Conservation (phyloP, 2,888 invertebrate genomes). For the Eremobia ochroleuca region DNA sequence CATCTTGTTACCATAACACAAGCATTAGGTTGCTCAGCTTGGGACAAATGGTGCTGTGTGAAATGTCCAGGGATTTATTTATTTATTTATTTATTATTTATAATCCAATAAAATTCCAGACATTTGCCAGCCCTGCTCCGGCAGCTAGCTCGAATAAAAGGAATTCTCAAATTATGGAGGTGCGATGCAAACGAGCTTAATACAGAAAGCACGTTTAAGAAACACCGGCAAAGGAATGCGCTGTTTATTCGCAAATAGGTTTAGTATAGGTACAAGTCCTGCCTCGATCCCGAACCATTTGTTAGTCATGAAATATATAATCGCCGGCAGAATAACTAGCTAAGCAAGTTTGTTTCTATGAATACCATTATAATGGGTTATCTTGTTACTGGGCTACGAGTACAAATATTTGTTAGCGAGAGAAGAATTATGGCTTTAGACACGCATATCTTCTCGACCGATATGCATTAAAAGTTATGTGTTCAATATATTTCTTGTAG, state of each 20-base stretch:
- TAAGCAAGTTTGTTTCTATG: conserved; percentile 60
- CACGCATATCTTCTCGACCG: conserved; percentile 31
- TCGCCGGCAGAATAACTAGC: conserved; percentile 45
- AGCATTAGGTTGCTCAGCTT: too few species aligned
- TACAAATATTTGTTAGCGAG: conserved; percentile 54
- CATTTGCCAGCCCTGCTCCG: conserved; percentile 56
- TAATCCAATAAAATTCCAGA: not conserved
- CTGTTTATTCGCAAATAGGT: conserved; percentile 65
- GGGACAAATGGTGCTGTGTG: too few species aligned
- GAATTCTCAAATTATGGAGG: conserved; percentile 70
- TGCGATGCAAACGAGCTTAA: conserved; percentile 71
- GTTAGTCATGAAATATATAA: conserved; percentile 53
- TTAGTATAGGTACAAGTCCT: conserved; percentile 42
- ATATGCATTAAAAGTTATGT: conserved; percentile 19
- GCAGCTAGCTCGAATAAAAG: conserved; percentile 63
- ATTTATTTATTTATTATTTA: too few species aligned
- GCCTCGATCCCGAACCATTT: conserved; percentile 48
- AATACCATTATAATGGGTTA: conserved; percentile 60
- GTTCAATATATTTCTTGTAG: conserved; percentile 12
- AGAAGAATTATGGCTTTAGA: conserved; percentile 55
- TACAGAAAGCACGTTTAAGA: conserved; percentile 68
- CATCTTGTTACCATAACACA: too few species aligned
- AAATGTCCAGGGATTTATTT: too few species aligned
- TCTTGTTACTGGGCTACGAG: conserved; percentile 62
- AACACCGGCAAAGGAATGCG: conserved; percentile 59